A percentile compares a stretch with the other conserved stretches of the same genome.
phyloP scores from a whole-genome alignment of 2,797 vertebrate genomes.

The Enteromius unitaeniatus region DNA sequence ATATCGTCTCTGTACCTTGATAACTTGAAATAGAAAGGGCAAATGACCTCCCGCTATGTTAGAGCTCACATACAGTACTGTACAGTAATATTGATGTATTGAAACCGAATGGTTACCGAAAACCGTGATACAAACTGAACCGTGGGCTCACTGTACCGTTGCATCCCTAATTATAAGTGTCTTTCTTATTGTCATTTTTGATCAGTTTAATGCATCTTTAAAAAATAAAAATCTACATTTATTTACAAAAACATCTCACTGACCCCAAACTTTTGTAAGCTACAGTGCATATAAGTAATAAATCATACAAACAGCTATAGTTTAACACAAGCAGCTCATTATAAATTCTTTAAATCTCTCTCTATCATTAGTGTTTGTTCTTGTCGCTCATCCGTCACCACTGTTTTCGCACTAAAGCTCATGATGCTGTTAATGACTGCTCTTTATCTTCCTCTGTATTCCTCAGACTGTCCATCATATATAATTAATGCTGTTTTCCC shows the following conservation, averaged over 20 bases:
- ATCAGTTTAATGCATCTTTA: not conserved
- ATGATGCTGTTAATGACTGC: not conserved
- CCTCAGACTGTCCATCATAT: constrained; percentile 15
- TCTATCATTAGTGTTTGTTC: not conserved
- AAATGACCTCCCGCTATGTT: no score
- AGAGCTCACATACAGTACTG: no score
- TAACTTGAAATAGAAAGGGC: no score
- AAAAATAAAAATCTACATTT: not conserved
- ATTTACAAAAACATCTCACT: not conserved
- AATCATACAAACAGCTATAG: not conserved
- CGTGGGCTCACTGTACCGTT: no score
- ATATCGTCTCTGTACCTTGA: no score
- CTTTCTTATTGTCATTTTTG: not conserved
- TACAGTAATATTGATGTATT: no score
- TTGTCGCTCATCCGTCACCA: not conserved
- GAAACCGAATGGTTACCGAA: no score
- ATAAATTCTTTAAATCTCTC: not conserved
- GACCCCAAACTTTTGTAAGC: not conserved
- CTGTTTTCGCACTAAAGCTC: not conserved
- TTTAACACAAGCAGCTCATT: not conserved
- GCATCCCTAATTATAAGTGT: not conserved
- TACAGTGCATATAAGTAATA: not conserved
- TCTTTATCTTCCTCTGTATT: constrained; percentile 2
- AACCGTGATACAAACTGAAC: no score
- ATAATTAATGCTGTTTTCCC: constrained; percentile 35